Conservation (phyloP, 1,140 invertebrate genomes). For the Drosophila hydei region DNA sequence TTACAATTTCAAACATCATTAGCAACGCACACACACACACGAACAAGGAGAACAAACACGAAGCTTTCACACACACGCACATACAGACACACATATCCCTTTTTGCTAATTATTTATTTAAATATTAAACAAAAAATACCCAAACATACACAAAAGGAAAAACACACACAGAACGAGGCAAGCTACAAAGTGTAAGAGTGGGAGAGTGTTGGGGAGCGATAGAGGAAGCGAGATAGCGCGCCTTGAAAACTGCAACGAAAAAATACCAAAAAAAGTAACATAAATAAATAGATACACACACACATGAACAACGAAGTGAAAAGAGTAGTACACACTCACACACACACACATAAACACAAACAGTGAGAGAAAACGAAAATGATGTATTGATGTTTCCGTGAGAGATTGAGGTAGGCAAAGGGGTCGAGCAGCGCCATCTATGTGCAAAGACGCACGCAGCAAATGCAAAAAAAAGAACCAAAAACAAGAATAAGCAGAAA, state of each 20-base stretch:
- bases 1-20: slow-evolving; percentile 82
- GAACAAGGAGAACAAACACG: slow-evolving; percentile 27
- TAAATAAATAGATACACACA: slow-evolving; percentile 28
- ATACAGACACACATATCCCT: slow-evolving; percentile 60
- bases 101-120: slow-evolving; percentile 84
- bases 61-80: slow-evolving; percentile 28
- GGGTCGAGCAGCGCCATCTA: slow-evolving; percentile 6
- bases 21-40: slow-evolving; percentile 72
- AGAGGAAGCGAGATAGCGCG: slow-evolving; percentile 11
- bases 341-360: slow-evolving; percentile 28
- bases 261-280: slow-evolving; percentile 35
- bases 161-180: slow-evolving; percentile 5
- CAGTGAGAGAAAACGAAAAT: slow-evolving; percentile 71
- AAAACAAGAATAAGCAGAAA: slow-evolving; percentile 20
- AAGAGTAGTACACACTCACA: slow-evolving; percentile 53
- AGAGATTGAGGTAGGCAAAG: slow-evolving; percentile 12
- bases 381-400: slow-evolving; percentile 72
- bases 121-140: slow-evolving; percentile 83
- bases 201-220: not conserved
- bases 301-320: slow-evolving; percentile 40
- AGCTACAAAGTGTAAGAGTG: not conserved
- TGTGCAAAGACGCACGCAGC: slow-evolving; percentile 40
- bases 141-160: slow-evolving; percentile 42
- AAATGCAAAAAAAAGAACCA: slow-evolving; percentile 25
- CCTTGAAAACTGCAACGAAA: slow-evolving; percentile 60